Evolutionary conservation across 1,140 invertebrate species (phyloP).

Genomic region (Lasaia peninsularis): DNA sequence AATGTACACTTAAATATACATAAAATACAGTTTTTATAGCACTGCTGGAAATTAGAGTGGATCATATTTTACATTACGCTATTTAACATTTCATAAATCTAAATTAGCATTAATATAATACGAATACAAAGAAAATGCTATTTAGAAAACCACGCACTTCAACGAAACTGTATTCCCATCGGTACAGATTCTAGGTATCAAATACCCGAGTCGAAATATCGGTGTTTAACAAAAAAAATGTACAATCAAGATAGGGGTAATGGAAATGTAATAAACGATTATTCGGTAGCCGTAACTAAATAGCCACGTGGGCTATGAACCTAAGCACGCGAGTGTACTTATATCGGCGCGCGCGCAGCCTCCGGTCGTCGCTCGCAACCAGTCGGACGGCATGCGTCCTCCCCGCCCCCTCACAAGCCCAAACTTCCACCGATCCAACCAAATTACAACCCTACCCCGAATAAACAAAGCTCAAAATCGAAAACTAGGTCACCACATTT

Average conservation of each 20-base stretch:
- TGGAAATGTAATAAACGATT: background rate
- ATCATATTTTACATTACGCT: too few species aligned
- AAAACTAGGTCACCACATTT: slow-evolving; percentile 14
- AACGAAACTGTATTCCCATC: too few species aligned
- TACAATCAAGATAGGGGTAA: background rate
- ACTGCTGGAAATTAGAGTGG: too few species aligned
- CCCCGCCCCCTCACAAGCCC: slow-evolving; percentile 45
- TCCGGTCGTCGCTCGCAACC: slow-evolving; percentile 74
- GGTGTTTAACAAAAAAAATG: background rate
- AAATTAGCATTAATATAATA: too few species aligned
- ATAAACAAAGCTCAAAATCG: slow-evolving; percentile 24
- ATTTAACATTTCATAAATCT: too few species aligned
- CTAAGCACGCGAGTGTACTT: slow-evolving; percentile 52
- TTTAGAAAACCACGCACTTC: too few species aligned
- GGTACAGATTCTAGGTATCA: background rate
- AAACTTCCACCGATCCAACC: slow-evolving; percentile 40
- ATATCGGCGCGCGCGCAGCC: slow-evolving; percentile 62
- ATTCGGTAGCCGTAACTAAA: slow-evolving; percentile 14
- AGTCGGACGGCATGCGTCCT: slow-evolving; percentile 60
- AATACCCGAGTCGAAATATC: background rate
- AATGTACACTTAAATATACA: too few species aligned
- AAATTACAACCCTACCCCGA: slow-evolving; percentile 29
- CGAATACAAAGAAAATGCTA: too few species aligned
- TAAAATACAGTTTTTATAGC: too few species aligned
- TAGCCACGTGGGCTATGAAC: slow-evolving; percentile 50